phyloP scores from a whole-genome alignment of 2,113 vertebrate species.

The Tupaia tana region DNA sequence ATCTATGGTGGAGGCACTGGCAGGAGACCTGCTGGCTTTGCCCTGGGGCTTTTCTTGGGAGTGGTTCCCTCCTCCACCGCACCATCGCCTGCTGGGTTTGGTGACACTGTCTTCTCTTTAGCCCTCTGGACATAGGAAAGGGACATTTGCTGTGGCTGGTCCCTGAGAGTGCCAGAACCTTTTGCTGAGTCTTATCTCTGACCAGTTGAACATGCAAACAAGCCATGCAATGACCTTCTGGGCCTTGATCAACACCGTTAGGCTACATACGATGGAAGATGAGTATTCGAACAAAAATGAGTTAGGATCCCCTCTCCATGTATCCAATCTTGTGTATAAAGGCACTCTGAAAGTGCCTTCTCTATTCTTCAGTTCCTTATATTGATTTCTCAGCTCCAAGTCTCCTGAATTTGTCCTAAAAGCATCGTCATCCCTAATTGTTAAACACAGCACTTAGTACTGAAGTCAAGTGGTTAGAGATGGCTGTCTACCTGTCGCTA shows the following conservation, averaged over 20 bases:
- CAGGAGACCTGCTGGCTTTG: neutral
- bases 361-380: neutral
- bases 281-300: neutral
- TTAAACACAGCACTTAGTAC: neutral
- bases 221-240: neutral
- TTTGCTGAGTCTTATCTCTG: neutral
- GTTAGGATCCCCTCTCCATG: neutral
- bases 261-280: neutral
- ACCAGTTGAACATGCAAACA: neutral
- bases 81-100: neutral
- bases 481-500: neutral
- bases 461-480: neutral
- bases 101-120: neutral
- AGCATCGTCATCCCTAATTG: neutral
- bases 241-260: neutral
- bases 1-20: neutral
- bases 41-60: too few species aligned
- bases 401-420: neutral
- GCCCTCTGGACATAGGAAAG: neutral
- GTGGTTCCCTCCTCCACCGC: accelerated
- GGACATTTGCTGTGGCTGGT: neutral
- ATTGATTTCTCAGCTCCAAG: neutral
- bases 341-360: neutral
- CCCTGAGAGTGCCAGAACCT: neutral
- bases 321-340: neutral